phyloP scores from a whole-genome alignment of 2,797 vertebrate species.

The Buphagus erythrorhynchus region DNA sequence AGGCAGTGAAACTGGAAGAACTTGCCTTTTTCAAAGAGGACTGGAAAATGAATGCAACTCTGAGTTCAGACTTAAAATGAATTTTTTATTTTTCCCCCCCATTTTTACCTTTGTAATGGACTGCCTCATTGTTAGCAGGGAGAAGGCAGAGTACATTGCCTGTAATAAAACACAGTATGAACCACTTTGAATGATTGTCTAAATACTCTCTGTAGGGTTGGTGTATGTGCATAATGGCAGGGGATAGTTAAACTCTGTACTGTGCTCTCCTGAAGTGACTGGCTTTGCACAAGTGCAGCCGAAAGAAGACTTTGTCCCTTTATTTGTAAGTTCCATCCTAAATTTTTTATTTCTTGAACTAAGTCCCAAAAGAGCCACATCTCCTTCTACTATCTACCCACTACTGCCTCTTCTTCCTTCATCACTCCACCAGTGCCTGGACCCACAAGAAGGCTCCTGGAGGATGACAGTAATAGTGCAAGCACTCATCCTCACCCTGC shows the following conservation, averaged over 20 bases:
- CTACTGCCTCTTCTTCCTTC: background rate
- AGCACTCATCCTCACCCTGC: background rate
- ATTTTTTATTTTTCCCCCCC: background rate
- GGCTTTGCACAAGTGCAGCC: background rate
- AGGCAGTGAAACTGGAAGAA: background rate
- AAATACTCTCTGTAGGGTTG: background rate
- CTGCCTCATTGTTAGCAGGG: background rate
- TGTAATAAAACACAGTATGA: background rate
- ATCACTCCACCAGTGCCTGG: background rate
- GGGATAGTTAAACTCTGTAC: background rate
- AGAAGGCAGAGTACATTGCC: background rate
- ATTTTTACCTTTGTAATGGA: background rate
- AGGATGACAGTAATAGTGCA: background rate
- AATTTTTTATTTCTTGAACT: background rate
- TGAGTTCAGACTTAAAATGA: background rate
- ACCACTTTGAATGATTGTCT: background rate
- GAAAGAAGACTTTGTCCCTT: background rate
- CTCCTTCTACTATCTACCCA: background rate
- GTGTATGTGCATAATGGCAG: background rate
- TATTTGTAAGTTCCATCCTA: background rate
- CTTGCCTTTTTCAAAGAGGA: background rate
- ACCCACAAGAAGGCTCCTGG: background rate
- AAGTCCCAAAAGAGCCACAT: background rate
- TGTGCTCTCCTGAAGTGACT: background rate
- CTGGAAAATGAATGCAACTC: background rate